phyloP scores from a whole-genome alignment of 2,797 vertebrate species.

The Eulemur rubriventer region DNA sequence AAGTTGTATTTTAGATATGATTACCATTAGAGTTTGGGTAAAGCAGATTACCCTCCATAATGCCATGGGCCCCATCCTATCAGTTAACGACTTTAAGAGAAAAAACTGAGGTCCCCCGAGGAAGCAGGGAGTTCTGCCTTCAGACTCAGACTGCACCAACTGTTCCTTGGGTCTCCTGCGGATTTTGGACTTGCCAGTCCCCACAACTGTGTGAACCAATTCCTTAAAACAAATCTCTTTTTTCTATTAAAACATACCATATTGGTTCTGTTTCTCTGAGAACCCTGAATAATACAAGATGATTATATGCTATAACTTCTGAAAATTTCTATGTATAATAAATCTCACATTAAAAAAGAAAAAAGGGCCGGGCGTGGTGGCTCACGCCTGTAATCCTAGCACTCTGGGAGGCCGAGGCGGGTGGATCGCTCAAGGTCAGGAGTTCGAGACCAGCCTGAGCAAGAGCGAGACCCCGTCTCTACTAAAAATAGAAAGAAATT shows the following conservation, averaged over 20 bases:
- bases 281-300: not conserved
- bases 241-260: not conserved
- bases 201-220: not conserved
- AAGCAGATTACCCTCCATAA: not conserved
- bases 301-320: constrained; percentile 32
- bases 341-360: constrained; percentile 29
- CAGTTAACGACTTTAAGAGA: not conserved
- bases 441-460: not conserved
- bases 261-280: constrained; percentile 32
- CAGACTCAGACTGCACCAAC: not conserved
- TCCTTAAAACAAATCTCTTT: not conserved
- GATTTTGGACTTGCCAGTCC: not conserved
- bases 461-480: not conserved
- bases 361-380: not conserved
- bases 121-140: constrained; percentile 31
- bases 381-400: not conserved
- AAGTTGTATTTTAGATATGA: constrained; percentile 9
- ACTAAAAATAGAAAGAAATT: not conserved
- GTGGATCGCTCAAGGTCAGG: not conserved
- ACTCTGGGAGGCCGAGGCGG: not conserved
- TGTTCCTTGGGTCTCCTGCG: not conserved
- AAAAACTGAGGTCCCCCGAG: not conserved
- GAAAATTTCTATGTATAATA: constrained; percentile 24
- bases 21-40: constrained; percentile 8
- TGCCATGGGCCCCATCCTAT: not conserved